Evolutionary conservation across 2,888 invertebrate genomes (phyloP).

Genomic region (Pinctada fucata): DNA sequence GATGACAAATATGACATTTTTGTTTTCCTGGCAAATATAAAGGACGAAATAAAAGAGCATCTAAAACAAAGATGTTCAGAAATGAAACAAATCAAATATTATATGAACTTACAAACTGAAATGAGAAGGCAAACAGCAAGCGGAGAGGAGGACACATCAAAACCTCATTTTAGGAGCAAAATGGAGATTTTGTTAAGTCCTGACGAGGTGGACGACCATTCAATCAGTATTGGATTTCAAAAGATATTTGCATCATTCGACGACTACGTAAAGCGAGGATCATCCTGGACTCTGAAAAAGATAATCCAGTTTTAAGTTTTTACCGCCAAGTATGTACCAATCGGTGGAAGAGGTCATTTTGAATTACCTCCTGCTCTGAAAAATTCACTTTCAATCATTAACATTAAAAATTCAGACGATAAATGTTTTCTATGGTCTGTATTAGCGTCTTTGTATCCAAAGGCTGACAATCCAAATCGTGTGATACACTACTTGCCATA

Average conservation of each 20-base stretch:
- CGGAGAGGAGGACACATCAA: too few relatives aligned
- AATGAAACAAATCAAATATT: too few relatives aligned
- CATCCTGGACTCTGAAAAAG: constrained; percentile 33
- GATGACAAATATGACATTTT: constrained; percentile 25
- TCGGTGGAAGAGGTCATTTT: constrained; percentile 40
- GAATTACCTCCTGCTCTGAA: constrained; percentile 35
- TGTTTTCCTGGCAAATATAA: constrained; percentile 7
- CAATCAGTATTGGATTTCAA: constrained; percentile 34
- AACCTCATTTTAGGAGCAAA: constrained; percentile 41
- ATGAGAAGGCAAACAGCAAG: too few relatives aligned
- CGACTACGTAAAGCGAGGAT: constrained; percentile 36
- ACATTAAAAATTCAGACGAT: constrained; percentile 48
- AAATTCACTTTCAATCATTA: too few relatives aligned
- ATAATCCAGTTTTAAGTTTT: constrained; percentile 31
- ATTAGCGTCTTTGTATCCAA: constrained; percentile 43
- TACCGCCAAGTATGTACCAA: constrained; percentile 35
- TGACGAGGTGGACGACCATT: constrained; percentile 16
- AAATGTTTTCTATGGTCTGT: constrained; percentile 50
- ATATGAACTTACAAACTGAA: too few relatives aligned
- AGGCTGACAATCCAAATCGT: constrained; percentile 19
- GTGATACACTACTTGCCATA: constrained; percentile 25
- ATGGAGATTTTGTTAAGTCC: constrained; percentile 29
- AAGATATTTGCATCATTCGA: constrained; percentile 37
- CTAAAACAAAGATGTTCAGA: too few relatives aligned
- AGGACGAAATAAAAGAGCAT: constrained; percentile 4